phyloP scores from a whole-genome alignment of 2,113 vertebrate genomes.

The Boulengeromyrus knoepffleri region DNA sequence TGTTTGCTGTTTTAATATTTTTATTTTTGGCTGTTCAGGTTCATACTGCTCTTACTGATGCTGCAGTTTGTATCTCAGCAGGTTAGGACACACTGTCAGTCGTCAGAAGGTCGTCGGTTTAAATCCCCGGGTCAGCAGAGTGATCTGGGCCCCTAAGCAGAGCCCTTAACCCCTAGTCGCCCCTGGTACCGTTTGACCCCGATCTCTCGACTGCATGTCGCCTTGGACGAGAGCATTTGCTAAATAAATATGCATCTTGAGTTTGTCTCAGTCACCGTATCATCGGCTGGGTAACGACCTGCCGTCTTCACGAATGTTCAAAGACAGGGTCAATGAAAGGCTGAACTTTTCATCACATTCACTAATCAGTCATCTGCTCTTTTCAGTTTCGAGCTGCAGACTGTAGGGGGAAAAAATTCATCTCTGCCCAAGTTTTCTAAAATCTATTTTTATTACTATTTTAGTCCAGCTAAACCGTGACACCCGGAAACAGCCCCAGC shows the following conservation, averaged over 20 bases:
- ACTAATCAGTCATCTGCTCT: not conserved
- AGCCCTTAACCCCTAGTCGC: not conserved
- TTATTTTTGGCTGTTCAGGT: not conserved
- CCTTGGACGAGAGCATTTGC: not conserved
- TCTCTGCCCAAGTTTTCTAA: constrained; percentile 7
- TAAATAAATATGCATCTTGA: not conserved
- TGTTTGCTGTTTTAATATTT: not conserved
- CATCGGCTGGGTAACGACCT: not conserved
- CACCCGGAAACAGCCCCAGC: constrained; percentile 33
- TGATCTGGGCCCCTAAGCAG: not conserved
- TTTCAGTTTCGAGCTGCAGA: not conserved
- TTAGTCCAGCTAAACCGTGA: constrained; percentile 12
- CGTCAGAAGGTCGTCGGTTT: not conserved
- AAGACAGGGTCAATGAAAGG: not conserved
- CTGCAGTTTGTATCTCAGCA: not conserved
- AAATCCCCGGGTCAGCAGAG: not conserved
- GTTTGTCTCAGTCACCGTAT: not conserved
- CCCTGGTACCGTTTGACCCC: not conserved
- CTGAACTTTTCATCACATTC: not conserved
- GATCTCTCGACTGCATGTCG: not conserved
- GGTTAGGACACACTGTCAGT: not conserved
- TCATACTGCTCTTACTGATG: not conserved
- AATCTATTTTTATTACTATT: constrained; percentile 15
- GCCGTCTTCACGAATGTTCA: not conserved
- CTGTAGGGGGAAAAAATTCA: not conserved